Evolutionary conservation across 2,797 vertebrate species (phyloP).

Genomic region (Syndactyla subalaris): DNA sequence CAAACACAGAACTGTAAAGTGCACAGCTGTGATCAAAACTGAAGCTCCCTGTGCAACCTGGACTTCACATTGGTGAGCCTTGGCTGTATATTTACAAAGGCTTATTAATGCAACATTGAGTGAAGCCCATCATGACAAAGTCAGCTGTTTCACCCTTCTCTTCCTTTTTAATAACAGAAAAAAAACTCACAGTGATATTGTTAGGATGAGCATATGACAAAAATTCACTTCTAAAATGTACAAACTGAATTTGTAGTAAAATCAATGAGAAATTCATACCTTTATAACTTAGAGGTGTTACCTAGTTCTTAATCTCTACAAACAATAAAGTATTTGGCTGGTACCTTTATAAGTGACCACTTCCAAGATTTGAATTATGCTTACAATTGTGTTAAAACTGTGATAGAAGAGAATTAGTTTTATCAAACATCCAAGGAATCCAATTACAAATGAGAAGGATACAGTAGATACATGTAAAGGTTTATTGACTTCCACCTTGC

Average conservation of each 20-base stretch:
- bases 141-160: neutral
- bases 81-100: neutral
- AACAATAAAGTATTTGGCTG: neutral
- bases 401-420: neutral
- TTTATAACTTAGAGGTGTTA: neutral
- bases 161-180: neutral
- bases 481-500: neutral
- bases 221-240: neutral
- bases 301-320: neutral
- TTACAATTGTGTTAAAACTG: neutral
- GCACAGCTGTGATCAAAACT: neutral
- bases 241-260: neutral
- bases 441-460: neutral
- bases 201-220: neutral
- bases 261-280: neutral
- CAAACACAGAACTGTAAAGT: neutral
- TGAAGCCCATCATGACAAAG: neutral
- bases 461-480: neutral
- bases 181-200: fast-evolving
- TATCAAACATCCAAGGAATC: neutral
- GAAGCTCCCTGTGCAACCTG: neutral
- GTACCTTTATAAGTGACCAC: neutral
- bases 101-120: neutral
- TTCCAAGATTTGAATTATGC: neutral
- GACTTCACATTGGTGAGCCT: neutral